Conservation (phyloP, 92 coral and sea anemone genomes). For the Phymanthus crucifer region DNA sequence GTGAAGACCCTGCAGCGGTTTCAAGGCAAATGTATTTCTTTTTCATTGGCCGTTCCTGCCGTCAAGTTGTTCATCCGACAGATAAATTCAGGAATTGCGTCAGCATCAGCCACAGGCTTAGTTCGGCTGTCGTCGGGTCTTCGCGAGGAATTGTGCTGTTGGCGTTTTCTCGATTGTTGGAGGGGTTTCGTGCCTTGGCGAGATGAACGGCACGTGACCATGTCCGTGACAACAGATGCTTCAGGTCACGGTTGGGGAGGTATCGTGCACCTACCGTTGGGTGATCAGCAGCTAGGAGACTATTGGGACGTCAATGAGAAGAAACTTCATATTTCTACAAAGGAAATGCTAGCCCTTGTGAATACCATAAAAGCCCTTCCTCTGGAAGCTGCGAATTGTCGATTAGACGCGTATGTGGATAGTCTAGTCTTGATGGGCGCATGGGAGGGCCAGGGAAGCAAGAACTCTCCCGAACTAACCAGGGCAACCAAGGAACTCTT, state of each 20-base stretch:
- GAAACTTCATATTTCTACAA: background rate
- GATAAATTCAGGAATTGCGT: slow-evolving; percentile 2
- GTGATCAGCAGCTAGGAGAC: background rate
- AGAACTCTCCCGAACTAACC: slow-evolving; percentile 1
- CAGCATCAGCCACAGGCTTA: no score
- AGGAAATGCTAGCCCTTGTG: slow-evolving; percentile 21
- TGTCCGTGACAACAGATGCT: slow-evolving; percentile 7
- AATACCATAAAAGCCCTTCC: slow-evolving; percentile 12
- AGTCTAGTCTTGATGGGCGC: slow-evolving; percentile 15
- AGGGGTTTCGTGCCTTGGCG: background rate
- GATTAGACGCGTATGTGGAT: slow-evolving; percentile 11
- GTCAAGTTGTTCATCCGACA: background rate
- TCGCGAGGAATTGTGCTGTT: background rate
- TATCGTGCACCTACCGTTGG: background rate
- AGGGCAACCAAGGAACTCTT: slow-evolving; percentile 17
- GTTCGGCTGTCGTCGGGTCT: no score
- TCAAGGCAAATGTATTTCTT: background rate
- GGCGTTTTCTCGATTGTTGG: slow-evolving; percentile 1
- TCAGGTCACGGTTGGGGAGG: slow-evolving; percentile 5
- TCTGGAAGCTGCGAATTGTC: slow-evolving; percentile 6
- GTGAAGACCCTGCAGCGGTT: slow-evolving; percentile 16
- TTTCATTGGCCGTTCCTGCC: background rate
- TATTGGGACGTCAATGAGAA: background rate
- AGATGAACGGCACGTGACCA: background rate
- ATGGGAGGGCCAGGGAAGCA: slow-evolving; percentile 25